Conservation (phyloP, 2,888 invertebrate genomes). For the Dicyrtomina minuta region DNA sequence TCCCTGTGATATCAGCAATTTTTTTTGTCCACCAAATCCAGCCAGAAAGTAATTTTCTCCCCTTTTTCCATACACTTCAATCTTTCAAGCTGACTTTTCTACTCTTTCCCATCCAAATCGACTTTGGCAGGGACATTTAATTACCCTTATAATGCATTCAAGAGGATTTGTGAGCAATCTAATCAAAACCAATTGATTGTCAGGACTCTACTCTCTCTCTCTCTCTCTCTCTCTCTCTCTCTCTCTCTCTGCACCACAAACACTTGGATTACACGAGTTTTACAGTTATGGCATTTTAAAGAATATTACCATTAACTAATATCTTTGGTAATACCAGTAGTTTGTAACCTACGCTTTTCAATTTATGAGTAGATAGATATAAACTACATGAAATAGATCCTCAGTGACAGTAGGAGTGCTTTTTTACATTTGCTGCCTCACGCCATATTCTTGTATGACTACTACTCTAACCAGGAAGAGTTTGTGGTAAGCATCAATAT, state of each 20-base stretch:
- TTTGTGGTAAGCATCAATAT: no score
- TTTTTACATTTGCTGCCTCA: no score
- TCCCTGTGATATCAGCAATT: conserved; percentile 47
- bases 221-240: neutral
- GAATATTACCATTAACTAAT: no score
- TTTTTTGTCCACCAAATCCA: conserved; percentile 30
- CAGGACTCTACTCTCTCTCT: neutral
- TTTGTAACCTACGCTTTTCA: no score
- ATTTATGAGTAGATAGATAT: no score
- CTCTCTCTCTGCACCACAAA: neutral
- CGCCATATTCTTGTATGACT: no score
- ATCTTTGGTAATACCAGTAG: no score
- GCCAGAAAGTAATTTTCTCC: conserved; percentile 36
- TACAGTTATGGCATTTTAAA: neutral
- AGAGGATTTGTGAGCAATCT: neutral
- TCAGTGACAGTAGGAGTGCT: no score
- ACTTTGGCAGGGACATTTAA: conserved; percentile 5
- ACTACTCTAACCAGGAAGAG: no score
- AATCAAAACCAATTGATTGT: neutral
- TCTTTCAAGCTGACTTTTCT: conserved; percentile 4
- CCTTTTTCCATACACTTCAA: conserved; percentile 15
- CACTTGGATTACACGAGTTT: neutral
- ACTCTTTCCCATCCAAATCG: neutral
- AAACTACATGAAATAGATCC: no score
- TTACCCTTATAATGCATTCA: conserved; percentile 1